Conservation (phyloP, 2,888 invertebrate species). For the Ashinkailepas kermadecensis region DNA sequence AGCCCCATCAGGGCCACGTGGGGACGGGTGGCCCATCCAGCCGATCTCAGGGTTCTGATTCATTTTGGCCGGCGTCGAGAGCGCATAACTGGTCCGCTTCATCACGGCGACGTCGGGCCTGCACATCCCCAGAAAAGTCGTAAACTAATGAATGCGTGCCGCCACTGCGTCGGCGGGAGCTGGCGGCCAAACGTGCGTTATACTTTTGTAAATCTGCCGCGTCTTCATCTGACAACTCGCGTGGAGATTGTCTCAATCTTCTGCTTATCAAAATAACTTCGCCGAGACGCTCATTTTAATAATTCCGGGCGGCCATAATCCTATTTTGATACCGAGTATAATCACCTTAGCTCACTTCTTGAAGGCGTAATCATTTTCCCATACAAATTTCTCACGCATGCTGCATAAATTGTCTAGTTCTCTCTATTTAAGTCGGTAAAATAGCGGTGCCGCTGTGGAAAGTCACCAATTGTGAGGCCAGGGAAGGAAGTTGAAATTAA, state of each 20-base stretch:
- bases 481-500: neutral
- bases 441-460: neutral
- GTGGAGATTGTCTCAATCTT: neutral
- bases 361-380: conserved; percentile 7
- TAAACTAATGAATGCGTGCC: no score
- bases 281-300: neutral
- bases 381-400: conserved; percentile 8
- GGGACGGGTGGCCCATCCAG: no score
- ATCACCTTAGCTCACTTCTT: conserved; percentile 16
- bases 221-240: neutral
- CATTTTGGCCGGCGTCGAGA: no score
- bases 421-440: neutral
- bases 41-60: no score
- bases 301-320: neutral
- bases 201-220: neutral
- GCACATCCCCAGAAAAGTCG: no score
- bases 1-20: no score
- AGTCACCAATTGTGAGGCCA: neutral
- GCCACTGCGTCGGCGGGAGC: no score
- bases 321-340: conserved; percentile 8
- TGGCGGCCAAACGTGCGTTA: neutral
- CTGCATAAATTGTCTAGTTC: conserved; percentile 9
- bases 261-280: conserved; percentile 4
- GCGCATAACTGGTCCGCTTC: no score
- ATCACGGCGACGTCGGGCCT: no score